Evolutionary conservation across 2,797 vertebrate genomes (phyloP).

Genomic region (Pachyuromys duprasi): DNA sequence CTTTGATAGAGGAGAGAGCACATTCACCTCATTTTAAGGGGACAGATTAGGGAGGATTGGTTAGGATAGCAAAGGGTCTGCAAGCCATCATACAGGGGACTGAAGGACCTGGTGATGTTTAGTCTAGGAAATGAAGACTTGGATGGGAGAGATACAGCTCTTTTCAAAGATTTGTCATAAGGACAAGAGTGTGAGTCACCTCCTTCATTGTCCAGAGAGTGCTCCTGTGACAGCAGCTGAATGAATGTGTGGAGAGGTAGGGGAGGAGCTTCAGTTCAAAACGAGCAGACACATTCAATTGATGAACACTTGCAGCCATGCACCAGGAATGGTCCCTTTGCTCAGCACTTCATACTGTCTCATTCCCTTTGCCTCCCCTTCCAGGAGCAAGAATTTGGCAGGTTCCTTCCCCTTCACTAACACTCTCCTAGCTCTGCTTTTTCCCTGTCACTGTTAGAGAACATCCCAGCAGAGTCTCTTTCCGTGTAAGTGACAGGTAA

Average conservation of each 20-base stretch:
- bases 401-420: background rate
- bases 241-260: background rate
- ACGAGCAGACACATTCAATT: background rate
- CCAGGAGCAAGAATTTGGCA: background rate
- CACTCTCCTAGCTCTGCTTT: background rate
- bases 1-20: background rate
- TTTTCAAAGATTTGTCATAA: slow-evolving; percentile 58
- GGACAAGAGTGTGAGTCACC: background rate
- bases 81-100: slow-evolving; percentile 1
- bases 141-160: background rate
- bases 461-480: background rate
- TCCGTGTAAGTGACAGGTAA: background rate
- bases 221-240: background rate
- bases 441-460: background rate
- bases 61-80: slow-evolving; percentile 14
- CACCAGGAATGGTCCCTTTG: background rate
- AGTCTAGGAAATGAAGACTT: slow-evolving; percentile 53
- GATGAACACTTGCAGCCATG: background rate
- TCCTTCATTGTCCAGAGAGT: background rate
- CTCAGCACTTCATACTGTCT: background rate
- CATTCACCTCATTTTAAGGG: slow-evolving; percentile 71
- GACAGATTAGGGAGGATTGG: slow-evolving; percentile 66
- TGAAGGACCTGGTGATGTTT: slow-evolving; percentile 46
- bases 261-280: slow-evolving; percentile 32
- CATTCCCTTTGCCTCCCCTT: background rate